These are phyloP conservation scores for Nephila pilipes DNA, from an alignment of 1,140 invertebrate genomes.

Conservation along the genomic window DNA sequence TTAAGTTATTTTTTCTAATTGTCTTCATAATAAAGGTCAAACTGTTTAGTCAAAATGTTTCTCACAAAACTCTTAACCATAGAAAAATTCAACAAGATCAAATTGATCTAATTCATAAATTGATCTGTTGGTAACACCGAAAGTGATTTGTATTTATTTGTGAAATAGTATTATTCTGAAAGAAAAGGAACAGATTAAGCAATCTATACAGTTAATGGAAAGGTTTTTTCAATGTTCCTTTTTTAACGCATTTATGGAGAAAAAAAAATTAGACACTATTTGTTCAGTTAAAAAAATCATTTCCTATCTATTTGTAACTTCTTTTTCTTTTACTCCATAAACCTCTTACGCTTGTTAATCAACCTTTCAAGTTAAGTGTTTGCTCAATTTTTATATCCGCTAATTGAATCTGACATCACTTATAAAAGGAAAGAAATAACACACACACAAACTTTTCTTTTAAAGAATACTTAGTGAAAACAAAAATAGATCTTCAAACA, in stretches of 20 bases:
- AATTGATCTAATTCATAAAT: no score
- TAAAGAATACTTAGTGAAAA: not conserved
- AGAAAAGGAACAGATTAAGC: no score
- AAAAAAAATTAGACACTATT: not conserved
- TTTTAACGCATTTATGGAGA: not conserved
- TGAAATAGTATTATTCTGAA: no score
- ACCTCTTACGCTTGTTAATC: not conserved
- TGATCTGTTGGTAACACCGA: no score
- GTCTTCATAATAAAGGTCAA: no score
- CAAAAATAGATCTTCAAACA: not conserved
- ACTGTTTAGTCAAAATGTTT: no score
- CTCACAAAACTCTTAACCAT: no score
- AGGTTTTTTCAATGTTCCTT: not conserved
- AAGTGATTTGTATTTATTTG: no score
- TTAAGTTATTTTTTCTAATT: no score
- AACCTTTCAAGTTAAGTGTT: not conserved
- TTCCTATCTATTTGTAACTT: not conserved
- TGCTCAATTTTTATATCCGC: not conserved
- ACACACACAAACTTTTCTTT: not conserved
- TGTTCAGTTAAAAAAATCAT: not conserved
- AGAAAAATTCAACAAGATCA: no score
- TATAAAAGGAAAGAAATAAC: not conserved
- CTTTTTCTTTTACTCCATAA: not conserved
- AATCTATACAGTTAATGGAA: no score
- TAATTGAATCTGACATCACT: conserved; percentile 23